phyloP scores from a whole-genome alignment of 2,113 vertebrate genomes.

The Kryptolebias marmoratus region DNA sequence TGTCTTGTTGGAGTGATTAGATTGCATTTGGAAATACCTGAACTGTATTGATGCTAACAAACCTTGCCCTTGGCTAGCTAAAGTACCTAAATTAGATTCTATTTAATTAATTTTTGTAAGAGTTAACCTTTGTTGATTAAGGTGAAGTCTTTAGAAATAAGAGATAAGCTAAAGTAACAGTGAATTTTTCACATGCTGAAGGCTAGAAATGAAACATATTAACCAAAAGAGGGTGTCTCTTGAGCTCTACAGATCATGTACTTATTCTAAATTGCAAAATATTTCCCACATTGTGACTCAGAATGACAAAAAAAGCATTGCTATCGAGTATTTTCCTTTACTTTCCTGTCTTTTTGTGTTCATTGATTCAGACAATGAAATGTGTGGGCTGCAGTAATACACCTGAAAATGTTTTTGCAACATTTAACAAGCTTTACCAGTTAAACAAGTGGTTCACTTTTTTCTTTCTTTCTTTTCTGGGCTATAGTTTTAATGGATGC shows the following conservation, averaged over 20 bases:
- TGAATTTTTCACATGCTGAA: neutral
- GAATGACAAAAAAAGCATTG: neutral
- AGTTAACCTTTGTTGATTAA: neutral
- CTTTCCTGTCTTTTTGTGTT: neutral
- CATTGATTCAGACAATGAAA: neutral
- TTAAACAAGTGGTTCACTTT: neutral
- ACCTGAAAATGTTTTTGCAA: neutral
- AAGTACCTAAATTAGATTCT: conserved; percentile 9
- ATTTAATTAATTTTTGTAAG: neutral
- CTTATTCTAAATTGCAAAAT: neutral
- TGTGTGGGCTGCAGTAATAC: neutral
- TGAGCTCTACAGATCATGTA: conserved; percentile 1
- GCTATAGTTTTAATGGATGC: neutral
- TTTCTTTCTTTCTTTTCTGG: neutral
- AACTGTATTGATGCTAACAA: conserved; percentile 21
- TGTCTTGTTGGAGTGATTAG: conserved; percentile 19
- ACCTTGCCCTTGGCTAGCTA: neutral
- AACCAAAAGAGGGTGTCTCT: neutral
- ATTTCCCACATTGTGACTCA: neutral
- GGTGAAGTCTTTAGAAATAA: neutral
- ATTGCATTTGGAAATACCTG: conserved; percentile 38
- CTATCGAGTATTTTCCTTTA: neutral
- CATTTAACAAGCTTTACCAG: neutral
- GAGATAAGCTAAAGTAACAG: neutral
- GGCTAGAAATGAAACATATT: conserved; percentile 12